Evolutionary conservation across 2,888 invertebrate genomes (phyloP).

Genomic region (Gasteruption jaculator): DNA sequence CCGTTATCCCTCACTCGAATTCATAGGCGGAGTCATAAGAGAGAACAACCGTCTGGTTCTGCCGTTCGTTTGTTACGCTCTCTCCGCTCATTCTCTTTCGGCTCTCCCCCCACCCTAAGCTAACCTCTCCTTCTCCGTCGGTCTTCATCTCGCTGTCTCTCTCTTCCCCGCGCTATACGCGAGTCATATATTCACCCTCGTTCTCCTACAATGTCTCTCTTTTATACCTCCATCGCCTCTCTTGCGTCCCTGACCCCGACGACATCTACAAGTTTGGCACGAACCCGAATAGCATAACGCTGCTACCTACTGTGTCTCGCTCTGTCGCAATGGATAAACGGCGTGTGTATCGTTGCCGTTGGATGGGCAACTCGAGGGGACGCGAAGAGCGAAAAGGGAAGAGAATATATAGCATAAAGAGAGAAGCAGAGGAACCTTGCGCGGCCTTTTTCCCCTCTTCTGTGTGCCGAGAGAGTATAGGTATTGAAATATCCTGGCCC

Average conservation of each 20-base stretch:
- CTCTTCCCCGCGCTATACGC: conserved; percentile 6
- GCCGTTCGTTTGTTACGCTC: conserved; percentile 20
- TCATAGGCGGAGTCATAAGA: conserved; percentile 29
- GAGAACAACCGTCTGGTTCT: conserved; percentile 1
- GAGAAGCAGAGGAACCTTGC: too few relatives aligned
- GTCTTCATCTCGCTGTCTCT: conserved; percentile 22
- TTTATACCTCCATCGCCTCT: background rate
- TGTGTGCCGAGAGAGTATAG: too few relatives aligned
- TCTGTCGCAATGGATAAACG: conserved; percentile 15
- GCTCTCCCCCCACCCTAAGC: conserved; percentile 17
- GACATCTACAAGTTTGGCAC: too few relatives aligned
- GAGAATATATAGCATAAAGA: too few relatives aligned
- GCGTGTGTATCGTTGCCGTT: conserved; percentile 25
- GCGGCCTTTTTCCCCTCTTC: too few relatives aligned
- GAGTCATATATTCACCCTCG: conserved; percentile 3
- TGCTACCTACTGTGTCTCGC: conserved; percentile 12
- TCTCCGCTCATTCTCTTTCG: conserved; percentile 18
- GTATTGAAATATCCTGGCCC: conserved; percentile 43
- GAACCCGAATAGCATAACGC: conserved; percentile 19
- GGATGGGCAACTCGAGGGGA: conserved; percentile 18
- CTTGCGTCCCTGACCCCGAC: background rate
- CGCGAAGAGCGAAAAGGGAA: conserved; percentile 9
- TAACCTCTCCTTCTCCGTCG: conserved; percentile 12
- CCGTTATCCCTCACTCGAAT: conserved; percentile 28
- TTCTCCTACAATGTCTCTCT: conserved; percentile 14